Evolutionary conservation across 1,140 invertebrate genomes (phyloP).

Genomic region (Temnothorax nylanderi): DNA sequence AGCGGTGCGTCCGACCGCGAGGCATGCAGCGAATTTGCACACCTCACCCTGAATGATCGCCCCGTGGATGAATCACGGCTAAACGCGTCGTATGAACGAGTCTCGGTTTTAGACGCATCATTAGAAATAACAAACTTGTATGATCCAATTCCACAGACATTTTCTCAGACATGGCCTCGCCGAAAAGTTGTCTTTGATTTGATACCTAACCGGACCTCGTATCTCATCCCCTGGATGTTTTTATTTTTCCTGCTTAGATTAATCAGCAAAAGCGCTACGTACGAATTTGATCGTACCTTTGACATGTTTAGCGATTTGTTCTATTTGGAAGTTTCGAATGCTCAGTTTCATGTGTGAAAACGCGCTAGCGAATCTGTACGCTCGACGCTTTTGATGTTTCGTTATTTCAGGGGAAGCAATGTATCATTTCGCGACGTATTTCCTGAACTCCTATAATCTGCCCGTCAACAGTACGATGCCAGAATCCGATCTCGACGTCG

Average conservation of each 20-base stretch:
- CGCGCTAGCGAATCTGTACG: not conserved
- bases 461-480: not conserved
- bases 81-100: constrained; percentile 13
- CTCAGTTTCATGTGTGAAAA: not conserved
- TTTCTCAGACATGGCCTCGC: not conserved
- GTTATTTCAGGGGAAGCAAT: constrained; percentile 37
- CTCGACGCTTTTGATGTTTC: not conserved
- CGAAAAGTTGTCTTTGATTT: not conserved
- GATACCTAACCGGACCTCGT: not conserved
- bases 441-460: not conserved
- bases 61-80: constrained; percentile 27
- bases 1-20: constrained; percentile 39
- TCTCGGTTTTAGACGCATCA: not conserved
- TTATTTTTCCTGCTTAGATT: not conserved
- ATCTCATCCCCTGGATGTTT: not conserved
- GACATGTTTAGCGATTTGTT: not conserved
- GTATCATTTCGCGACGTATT: not conserved
- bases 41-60: constrained; percentile 37
- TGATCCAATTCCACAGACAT: not conserved
- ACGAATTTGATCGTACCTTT: not conserved
- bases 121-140: constrained; percentile 13
- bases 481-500: not conserved
- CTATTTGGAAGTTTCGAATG: not conserved
- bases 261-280: not conserved
- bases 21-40: constrained; percentile 39